Evolutionary conservation across 1,140 invertebrate genomes (phyloP).

Genomic region (Geopemphigus sp.): DNA sequence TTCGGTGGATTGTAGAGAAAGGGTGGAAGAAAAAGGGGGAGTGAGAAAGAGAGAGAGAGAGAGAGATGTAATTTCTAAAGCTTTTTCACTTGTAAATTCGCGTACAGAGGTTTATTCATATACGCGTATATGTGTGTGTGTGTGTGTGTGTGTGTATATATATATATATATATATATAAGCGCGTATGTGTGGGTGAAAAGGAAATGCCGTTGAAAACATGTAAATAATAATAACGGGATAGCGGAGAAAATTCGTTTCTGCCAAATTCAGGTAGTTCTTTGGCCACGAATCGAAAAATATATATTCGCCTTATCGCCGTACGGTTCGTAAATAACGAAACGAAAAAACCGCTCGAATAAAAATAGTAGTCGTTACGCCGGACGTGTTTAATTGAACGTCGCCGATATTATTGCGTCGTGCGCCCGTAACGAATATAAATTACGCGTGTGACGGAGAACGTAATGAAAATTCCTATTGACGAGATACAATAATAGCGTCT

Average conservation of each 20-base stretch:
- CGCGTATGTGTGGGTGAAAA: neutral
- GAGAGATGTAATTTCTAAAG: constrained; percentile 44
- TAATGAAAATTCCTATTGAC: constrained; percentile 30
- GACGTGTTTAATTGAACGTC: constrained; percentile 33
- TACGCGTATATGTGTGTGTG: neutral
- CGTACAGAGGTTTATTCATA: neutral
- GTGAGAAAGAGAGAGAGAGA: too few relatives aligned
- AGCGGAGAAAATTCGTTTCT: neutral
- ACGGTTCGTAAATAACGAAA: too few relatives aligned
- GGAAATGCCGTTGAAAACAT: constrained; percentile 22
- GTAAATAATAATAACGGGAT: constrained; percentile 26
- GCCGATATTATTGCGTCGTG: constrained; percentile 13
- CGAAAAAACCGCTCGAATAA: neutral
- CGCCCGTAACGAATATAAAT: constrained; percentile 27
- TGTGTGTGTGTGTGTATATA: neutral
- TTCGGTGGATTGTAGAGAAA: too few relatives aligned
- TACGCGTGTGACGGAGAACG: constrained; percentile 30
- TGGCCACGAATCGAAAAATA: neutral
- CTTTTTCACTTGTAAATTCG: constrained; percentile 49
- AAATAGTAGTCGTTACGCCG: neutral
- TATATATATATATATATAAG: too few relatives aligned
- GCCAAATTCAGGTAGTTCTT: neutral
- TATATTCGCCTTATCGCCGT: neutral
- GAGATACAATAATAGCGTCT: neutral
- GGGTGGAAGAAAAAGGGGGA: too few relatives aligned